Conservation (phyloP, 2,113 vertebrate genomes). For the Nothoprocta pentlandii region DNA sequence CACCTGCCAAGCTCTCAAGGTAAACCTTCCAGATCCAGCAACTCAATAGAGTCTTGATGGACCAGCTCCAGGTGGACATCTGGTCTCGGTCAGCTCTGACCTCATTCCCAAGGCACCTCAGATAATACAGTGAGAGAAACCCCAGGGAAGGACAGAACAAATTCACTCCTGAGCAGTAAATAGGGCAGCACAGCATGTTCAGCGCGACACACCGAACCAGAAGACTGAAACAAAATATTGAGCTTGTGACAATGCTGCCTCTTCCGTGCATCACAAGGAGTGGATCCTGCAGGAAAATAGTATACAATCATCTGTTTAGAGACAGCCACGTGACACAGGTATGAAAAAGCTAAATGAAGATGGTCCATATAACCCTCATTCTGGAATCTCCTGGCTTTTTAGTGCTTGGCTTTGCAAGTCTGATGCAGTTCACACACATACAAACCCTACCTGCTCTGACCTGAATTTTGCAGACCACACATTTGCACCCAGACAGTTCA, state of each 20-base stretch:
- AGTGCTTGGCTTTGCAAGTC: background rate
- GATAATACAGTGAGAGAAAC: background rate
- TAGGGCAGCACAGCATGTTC: background rate
- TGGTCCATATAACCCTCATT: background rate
- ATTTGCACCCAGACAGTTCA: background rate
- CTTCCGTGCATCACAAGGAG: background rate
- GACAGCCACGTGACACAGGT: background rate
- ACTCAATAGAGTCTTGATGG: background rate
- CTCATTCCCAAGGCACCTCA: background rate
- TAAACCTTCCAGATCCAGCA: background rate
- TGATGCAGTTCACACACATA: background rate
- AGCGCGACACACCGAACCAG: background rate
- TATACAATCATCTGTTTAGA: background rate
- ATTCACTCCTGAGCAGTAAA: background rate
- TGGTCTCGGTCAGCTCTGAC: background rate
- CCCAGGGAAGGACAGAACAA: background rate
- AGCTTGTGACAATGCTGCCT: rapidly evolving
- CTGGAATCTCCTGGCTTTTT: background rate
- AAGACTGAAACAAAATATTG: rapidly evolving
- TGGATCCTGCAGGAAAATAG: background rate
- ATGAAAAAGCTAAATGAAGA: background rate
- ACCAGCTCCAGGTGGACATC: background rate
- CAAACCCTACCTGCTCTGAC: background rate
- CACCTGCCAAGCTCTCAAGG: background rate
- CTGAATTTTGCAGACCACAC: background rate